phyloP scores from a whole-genome alignment of 2,888 invertebrate species.

The Lochmaea capreae region DNA sequence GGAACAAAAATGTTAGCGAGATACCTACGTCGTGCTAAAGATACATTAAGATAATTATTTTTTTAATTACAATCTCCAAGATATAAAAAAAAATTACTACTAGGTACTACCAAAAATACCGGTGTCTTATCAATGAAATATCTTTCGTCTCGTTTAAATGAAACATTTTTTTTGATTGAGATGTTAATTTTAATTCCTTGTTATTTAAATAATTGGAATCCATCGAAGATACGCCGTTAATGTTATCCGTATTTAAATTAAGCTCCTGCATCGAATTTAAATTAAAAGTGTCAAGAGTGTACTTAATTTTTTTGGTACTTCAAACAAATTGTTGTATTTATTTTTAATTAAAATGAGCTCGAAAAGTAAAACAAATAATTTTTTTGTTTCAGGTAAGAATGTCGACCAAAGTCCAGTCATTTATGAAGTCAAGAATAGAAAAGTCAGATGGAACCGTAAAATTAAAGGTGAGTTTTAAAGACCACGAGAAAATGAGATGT shows the following conservation, averaged over 20 bases:
- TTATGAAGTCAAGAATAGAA: constrained; percentile 40
- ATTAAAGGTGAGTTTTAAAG: constrained; percentile 32
- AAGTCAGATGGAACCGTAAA: constrained; percentile 40
- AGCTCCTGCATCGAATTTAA: neutral
- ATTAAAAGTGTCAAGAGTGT: neutral
- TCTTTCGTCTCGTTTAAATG: neutral
- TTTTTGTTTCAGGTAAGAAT: constrained; percentile 40
- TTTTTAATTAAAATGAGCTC: neutral
- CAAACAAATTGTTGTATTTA: neutral
- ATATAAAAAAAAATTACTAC: neutral
- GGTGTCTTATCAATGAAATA: neutral
- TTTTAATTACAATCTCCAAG: too few species aligned
- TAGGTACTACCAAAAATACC: neutral
- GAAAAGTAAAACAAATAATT: neutral
- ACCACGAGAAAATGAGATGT: neutral
- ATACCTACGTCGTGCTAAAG: too few species aligned
- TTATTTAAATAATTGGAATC: neutral
- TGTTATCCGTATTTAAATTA: neutral
- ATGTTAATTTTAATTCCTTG: neutral
- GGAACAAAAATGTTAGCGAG: too few species aligned
- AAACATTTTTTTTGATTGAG: neutral
- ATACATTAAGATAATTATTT: too few species aligned
- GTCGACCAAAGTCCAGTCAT: constrained; percentile 40
- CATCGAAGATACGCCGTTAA: neutral
- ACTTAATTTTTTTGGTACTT: neutral